A percentile compares a stretch with the other conserved stretches of the same genome.
These are phyloP conservation scores for Gasterosteus nipponicus DNA, from an alignment of 2,113 vertebrate genomes.

Conservation along the genomic window DNA sequence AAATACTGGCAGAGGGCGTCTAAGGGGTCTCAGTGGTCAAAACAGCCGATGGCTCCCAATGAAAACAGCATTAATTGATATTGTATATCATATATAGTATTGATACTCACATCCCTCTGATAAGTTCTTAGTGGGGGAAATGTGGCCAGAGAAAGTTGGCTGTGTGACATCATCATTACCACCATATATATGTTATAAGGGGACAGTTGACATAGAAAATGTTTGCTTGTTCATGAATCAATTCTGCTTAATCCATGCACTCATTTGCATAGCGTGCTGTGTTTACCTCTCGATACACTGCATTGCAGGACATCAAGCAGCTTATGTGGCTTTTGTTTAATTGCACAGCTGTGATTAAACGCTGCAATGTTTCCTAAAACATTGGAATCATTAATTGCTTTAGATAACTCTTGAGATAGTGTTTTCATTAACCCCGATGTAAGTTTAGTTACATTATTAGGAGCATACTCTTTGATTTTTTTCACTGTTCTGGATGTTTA, in stretches of 20 bases:
- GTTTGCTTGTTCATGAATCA: conserved; percentile 11
- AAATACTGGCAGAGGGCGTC: conserved; percentile 29
- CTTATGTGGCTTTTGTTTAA: conserved; percentile 51
- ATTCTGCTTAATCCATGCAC: conserved; percentile 4
- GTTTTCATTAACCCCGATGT: conserved; percentile 37
- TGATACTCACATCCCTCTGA: conserved; percentile 25
- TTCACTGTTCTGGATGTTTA: conserved; percentile 33
- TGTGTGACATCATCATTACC: conserved; percentile 3
- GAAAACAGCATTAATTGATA: conserved; percentile 41
- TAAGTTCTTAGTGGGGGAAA: conserved; percentile 29
- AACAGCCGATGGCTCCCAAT: conserved; percentile 27
- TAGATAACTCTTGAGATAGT: conserved; percentile 24
- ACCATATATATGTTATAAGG: background rate
- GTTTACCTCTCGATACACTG: conserved; percentile 35
- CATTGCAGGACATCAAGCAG: conserved; percentile 56
- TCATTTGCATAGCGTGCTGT: conserved; percentile 59
- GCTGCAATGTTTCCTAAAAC: conserved; percentile 17
- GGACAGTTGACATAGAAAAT: conserved; percentile 28
- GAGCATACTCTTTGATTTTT: conserved; percentile 40
- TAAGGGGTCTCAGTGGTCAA: conserved; percentile 31
- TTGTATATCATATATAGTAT: too few species aligned
- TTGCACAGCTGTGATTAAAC: conserved; percentile 52
- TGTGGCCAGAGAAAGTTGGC: conserved; percentile 11
- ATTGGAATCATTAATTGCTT: conserved; percentile 39
- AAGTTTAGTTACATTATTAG: conserved; percentile 48